Evolutionary conservation across 2,113 vertebrate species (phyloP).

Genomic region (Gasterosteus nipponicus): DNA sequence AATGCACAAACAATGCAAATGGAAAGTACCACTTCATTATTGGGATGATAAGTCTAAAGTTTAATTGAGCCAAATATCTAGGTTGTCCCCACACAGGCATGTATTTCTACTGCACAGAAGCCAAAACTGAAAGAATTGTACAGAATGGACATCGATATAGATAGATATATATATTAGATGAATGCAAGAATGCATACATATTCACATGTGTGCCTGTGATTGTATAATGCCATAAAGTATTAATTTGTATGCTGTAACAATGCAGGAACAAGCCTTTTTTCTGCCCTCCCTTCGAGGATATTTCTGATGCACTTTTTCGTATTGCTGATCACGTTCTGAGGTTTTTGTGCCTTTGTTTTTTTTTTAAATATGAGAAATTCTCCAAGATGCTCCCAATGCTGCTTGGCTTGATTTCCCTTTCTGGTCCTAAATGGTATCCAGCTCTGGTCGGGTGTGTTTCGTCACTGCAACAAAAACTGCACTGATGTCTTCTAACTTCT

Average conservation of each 20-base stretch:
- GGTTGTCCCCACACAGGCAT: slow-evolving; percentile 12
- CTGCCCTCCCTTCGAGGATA: slow-evolving; percentile 34
- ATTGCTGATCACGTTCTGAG: slow-evolving; percentile 41
- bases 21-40: slow-evolving; percentile 39
- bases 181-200: slow-evolving; percentile 21
- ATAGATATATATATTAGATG: not conserved
- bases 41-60: slow-evolving; percentile 37
- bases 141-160: slow-evolving; percentile 5
- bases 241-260: slow-evolving; percentile 62
- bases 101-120: slow-evolving; percentile 37
- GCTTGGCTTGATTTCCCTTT: slow-evolving; percentile 21
- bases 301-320: slow-evolving; percentile 71
- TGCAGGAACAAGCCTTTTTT: slow-evolving; percentile 12
- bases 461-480: slow-evolving; percentile 25
- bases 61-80: slow-evolving; percentile 69
- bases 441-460: slow-evolving; percentile 23
- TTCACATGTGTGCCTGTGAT: slow-evolving; percentile 38
- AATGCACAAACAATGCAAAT: slow-evolving; percentile 82
- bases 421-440: slow-evolving; percentile 14
- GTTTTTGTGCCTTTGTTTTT: slow-evolving; percentile 34
- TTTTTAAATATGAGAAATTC: slow-evolving; percentile 4
- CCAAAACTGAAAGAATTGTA: slow-evolving; percentile 7
- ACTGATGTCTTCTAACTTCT: not conserved
- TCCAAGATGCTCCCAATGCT: not conserved
- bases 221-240: slow-evolving; percentile 70